Conservation (phyloP, 1,140 invertebrate species). For the Camponotus vicinus region DNA sequence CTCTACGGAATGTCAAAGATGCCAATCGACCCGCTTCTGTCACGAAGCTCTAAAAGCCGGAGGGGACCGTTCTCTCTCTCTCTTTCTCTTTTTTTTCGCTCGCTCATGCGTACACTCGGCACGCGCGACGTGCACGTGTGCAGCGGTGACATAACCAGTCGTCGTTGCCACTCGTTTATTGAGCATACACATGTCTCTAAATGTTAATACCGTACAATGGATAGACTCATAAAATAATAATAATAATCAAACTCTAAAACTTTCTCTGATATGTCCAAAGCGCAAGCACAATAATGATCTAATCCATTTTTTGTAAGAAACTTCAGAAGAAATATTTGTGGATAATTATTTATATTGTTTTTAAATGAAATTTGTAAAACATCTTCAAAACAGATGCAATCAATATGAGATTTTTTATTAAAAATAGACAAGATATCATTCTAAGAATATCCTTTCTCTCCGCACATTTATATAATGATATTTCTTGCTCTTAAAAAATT, state of each 20-base stretch:
- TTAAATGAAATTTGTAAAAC: no score
- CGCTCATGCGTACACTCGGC: constrained; percentile 41
- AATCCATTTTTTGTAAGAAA: not conserved
- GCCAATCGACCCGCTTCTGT: constrained; percentile 32
- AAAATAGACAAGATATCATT: no score
- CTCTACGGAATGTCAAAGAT: constrained; percentile 39
- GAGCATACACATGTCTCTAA: not conserved
- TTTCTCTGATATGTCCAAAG: not conserved
- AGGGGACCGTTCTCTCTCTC: not conserved
- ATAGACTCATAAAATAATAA: not conserved
- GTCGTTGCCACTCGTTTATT: constrained; percentile 64
- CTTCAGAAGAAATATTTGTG: not conserved
- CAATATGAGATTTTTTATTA: no score
- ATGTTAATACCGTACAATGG: constrained; percentile 1
- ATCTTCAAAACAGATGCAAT: no score
- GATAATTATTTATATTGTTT: no score
- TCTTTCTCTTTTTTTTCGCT: not conserved
- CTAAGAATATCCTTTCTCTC: no score
- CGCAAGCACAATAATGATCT: not conserved
- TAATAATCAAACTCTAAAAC: not conserved
- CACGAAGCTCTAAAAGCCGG: constrained; percentile 44
- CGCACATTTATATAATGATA: no score
- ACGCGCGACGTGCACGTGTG: constrained; percentile 68
- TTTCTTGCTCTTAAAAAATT: not conserved
- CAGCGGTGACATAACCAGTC: constrained; percentile 74